Conservation (phyloP, 2,797 vertebrate genomes). For the Sebastes miniatus region DNA sequence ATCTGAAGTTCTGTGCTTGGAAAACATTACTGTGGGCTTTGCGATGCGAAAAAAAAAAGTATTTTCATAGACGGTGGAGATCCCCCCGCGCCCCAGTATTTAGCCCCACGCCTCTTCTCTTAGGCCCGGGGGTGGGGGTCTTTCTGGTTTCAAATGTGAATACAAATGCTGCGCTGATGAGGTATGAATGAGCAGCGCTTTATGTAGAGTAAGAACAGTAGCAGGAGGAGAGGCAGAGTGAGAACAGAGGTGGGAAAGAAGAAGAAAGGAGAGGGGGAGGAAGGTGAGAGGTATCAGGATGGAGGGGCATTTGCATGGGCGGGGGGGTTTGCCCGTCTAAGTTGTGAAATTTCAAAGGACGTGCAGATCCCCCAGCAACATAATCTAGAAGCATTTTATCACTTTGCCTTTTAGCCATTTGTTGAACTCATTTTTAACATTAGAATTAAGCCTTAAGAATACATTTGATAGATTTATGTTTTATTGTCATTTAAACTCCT, state of each 20-base stretch:
- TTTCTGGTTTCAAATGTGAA: constrained; percentile 53
- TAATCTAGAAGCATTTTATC: neutral
- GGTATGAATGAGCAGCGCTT: constrained; percentile 14
- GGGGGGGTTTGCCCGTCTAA: neutral
- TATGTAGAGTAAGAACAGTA: constrained; percentile 18
- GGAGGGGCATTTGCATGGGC: neutral
- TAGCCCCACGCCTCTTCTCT: constrained; percentile 44
- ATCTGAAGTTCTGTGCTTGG: constrained; percentile 54
- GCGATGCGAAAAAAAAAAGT: constrained; percentile 10
- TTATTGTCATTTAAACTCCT: neutral
- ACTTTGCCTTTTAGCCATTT: neutral
- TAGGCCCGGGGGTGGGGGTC: constrained; percentile 61
- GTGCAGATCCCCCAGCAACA: neutral
- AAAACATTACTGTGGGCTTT: constrained; percentile 65
- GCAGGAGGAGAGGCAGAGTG: neutral
- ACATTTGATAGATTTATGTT: neutral
- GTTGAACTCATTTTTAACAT: neutral
- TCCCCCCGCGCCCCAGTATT: constrained; percentile 51
- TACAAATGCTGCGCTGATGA: neutral
- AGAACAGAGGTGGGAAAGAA: constrained; percentile 28
- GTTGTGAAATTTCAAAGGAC: constrained; percentile 4
- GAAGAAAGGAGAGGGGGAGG: constrained; percentile 44
- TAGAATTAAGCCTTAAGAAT: neutral
- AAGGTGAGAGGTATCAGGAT: neutral
- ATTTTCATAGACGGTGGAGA: constrained; percentile 60